Conservation (phyloP, 2,113 vertebrate species). For the Spea multiplicata region DNA sequence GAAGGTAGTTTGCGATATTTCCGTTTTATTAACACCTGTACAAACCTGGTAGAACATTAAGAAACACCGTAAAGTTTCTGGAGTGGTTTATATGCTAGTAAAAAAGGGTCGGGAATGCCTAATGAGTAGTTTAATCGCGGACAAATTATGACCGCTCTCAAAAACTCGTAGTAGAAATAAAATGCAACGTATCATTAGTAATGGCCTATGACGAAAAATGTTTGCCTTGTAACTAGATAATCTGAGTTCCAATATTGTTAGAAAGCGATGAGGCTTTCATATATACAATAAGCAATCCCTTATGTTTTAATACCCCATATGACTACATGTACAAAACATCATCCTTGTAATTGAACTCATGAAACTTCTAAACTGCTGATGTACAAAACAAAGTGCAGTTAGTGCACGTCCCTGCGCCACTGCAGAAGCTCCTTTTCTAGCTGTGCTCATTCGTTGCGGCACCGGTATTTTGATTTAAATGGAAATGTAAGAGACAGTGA, state of each 20-base stretch:
- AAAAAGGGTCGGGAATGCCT: constrained; percentile 2
- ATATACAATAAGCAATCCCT: background rate
- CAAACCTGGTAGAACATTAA: background rate
- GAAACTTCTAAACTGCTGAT: background rate
- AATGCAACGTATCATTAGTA: background rate
- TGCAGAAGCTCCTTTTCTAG: constrained; percentile 12
- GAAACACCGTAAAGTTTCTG: background rate
- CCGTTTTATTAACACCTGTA: background rate
- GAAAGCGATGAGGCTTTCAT: constrained; percentile 7
- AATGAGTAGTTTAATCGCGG: constrained; percentile 1
- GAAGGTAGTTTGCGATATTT: background rate
- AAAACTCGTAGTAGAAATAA: background rate
- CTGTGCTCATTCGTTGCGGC: constrained; percentile 8
- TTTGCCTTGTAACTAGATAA: constrained; percentile 5
- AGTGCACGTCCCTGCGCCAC: background rate
- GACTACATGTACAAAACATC: background rate
- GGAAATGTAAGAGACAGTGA: constrained; percentile 38
- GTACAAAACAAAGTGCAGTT: constrained; percentile 16
- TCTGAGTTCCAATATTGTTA: background rate
- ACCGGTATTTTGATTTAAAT: constrained; percentile 37
- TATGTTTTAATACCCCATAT: background rate
- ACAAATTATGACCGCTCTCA: background rate
- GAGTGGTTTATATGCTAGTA: constrained; percentile 6
- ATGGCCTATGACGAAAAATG: constrained; percentile 8
- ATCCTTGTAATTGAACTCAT: constrained; percentile 9